These are phyloP conservation scores for Dasypogon diadema DNA, from an alignment of 2,888 invertebrate genomes.

Conservation along the genomic window DNA sequence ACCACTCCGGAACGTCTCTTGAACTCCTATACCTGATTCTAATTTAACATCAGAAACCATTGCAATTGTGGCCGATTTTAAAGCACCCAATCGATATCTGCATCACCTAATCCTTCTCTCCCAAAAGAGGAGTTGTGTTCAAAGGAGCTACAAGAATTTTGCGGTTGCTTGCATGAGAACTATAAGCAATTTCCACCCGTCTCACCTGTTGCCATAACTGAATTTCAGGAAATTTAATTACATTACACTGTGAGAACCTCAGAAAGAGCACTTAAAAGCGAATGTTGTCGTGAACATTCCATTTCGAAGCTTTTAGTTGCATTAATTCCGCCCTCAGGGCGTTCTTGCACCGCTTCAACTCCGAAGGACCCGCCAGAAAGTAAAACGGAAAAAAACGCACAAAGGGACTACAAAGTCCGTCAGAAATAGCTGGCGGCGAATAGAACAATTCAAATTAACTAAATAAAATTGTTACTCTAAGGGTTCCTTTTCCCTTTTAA, in stretches of 20 bases:
- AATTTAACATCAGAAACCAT: no score
- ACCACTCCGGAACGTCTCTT: no score
- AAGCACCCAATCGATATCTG: background rate
- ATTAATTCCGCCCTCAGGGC: conserved; percentile 25
- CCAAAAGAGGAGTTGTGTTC: background rate
- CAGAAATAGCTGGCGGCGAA: background rate
- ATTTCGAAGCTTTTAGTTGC: background rate
- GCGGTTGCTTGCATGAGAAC: background rate
- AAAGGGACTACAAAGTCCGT: conserved; percentile 1
- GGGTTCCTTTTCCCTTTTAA: background rate
- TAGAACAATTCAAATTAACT: conserved; percentile 16
- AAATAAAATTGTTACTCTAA: conserved; percentile 31
- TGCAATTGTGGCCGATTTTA: background rate
- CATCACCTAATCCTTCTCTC: background rate
- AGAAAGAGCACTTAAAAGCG: conserved; percentile 6
- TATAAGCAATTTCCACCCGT: background rate
- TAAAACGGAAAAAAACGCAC: background rate
- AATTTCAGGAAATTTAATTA: conserved; percentile 27
- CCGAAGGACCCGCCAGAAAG: background rate
- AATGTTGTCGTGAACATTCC: background rate
- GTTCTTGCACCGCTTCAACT: background rate
- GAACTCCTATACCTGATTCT: no score
- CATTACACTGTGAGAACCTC: background rate
- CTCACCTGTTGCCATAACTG: conserved; percentile 23
- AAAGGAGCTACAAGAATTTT: background rate